A percentile compares a stretch with the other conserved stretches of the same genome.
These are phyloP conservation scores for Caenorhabditis inopinata DNA, from an alignment of 1,140 invertebrate genomes.

Conservation along the genomic window DNA sequence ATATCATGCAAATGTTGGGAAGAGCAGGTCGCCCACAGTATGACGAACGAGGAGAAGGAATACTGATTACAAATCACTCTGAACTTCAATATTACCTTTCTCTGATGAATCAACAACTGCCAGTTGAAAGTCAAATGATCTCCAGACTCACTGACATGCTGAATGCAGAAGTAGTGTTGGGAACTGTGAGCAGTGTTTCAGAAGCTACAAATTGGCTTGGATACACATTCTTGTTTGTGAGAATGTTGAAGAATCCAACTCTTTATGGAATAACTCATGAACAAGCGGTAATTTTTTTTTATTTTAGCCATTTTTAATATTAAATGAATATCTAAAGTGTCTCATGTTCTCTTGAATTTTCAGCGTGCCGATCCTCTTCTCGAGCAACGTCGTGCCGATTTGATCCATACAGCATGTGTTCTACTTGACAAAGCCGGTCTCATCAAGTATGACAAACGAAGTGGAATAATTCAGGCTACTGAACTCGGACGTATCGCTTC, in stretches of 20 bases:
- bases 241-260: constrained; percentile 77
- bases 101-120: constrained; percentile 85
- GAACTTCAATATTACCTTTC: constrained; percentile 98
- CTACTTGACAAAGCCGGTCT: constrained; percentile 86
- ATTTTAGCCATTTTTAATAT: constrained; percentile 34
- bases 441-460: constrained; percentile 91
- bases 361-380: constrained; percentile 75
- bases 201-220: constrained; percentile 94
- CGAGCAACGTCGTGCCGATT: constrained; percentile 85
- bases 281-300: constrained; percentile 68
- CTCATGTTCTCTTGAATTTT: constrained; percentile 21
- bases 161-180: constrained; percentile 95
- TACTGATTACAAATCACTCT: constrained; percentile 96
- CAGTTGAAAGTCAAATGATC: constrained; percentile 73
- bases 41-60: constrained; percentile 96
- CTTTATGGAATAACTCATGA: constrained; percentile 86
- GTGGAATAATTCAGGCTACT: constrained; percentile 83
- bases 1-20: constrained; percentile 96
- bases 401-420: constrained; percentile 93
- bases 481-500: constrained; percentile 95
- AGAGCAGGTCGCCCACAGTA: constrained; percentile 96
- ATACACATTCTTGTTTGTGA: constrained; percentile 93
- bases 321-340: neutral
- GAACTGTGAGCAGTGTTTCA: constrained; percentile 88
- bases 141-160: constrained; percentile 84